Conservation (phyloP, 2,888 invertebrate species). For the Sympetrum striolatum region DNA sequence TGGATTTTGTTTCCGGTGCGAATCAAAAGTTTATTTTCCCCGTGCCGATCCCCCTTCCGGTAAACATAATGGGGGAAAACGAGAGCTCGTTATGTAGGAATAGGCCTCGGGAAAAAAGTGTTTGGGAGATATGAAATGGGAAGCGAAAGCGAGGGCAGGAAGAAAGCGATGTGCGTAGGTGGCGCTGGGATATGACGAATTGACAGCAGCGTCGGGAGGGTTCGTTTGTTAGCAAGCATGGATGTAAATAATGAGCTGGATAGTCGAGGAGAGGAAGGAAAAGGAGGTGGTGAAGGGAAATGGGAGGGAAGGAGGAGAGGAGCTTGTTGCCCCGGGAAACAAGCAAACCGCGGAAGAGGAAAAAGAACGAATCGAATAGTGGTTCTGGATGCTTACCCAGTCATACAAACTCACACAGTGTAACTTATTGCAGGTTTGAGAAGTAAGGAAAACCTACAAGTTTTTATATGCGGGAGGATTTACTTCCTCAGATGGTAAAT, state of each 20-base stretch:
- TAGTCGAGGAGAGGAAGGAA: not conserved
- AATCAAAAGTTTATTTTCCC: not conserved
- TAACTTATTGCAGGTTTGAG: too few relatives aligned
- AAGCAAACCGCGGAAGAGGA: not conserved
- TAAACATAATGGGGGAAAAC: not conserved
- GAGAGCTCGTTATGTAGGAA: not conserved
- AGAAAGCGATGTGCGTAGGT: not conserved
- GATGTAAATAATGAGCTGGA: conserved; percentile 23
- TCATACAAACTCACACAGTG: too few relatives aligned
- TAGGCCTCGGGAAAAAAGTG: not conserved
- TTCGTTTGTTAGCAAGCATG: conserved; percentile 8
- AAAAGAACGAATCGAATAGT: not conserved
- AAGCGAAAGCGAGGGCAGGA: not conserved
- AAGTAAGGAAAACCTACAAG: too few relatives aligned
- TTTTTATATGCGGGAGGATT: too few relatives aligned
- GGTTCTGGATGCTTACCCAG: too few relatives aligned
- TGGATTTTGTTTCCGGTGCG: too few relatives aligned
- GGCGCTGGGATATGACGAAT: not conserved
- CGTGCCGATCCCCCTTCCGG: not conserved
- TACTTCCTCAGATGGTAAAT: too few relatives aligned
- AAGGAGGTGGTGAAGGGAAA: not conserved
- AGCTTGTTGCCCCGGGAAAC: not conserved
- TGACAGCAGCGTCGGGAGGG: conserved; percentile 28
- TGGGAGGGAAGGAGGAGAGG: not conserved
- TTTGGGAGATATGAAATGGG: not conserved